phyloP scores from a whole-genome alignment of 2,113 vertebrate species.

The Gallinago undulata region DNA sequence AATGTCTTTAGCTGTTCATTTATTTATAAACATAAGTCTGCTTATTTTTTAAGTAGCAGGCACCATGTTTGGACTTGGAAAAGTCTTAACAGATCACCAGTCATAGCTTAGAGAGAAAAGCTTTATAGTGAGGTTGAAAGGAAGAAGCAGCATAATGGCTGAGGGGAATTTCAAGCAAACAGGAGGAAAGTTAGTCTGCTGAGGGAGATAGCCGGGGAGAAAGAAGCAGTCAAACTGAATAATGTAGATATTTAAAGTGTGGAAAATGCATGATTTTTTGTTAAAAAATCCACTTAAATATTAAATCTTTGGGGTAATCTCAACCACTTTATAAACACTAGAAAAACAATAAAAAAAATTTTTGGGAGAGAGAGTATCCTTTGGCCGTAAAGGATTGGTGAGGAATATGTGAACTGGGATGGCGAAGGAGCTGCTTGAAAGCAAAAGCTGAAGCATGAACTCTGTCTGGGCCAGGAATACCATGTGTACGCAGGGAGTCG shows the following conservation, averaged over 20 bases:
- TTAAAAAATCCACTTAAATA: background rate
- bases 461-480: background rate
- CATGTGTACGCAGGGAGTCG: background rate
- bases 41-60: background rate
- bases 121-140: background rate
- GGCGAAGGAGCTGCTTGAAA: background rate
- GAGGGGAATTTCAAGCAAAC: background rate
- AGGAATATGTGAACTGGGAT: background rate
- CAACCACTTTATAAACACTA: background rate
- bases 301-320: background rate
- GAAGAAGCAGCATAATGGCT: background rate
- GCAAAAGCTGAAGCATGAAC: background rate
- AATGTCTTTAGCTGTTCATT: background rate
- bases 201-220: background rate
- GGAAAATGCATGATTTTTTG: background rate
- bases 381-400: background rate
- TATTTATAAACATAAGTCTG: background rate
- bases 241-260: background rate
- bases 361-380: background rate
- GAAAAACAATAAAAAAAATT: background rate
- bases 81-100: background rate
- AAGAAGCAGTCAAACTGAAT: background rate
- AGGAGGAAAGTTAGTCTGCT: background rate
- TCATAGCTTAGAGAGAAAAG: background rate
- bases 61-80: background rate